phyloP scores from a whole-genome alignment of 2,797 vertebrate species.

The Parauchenoglanis ngamensis region DNA sequence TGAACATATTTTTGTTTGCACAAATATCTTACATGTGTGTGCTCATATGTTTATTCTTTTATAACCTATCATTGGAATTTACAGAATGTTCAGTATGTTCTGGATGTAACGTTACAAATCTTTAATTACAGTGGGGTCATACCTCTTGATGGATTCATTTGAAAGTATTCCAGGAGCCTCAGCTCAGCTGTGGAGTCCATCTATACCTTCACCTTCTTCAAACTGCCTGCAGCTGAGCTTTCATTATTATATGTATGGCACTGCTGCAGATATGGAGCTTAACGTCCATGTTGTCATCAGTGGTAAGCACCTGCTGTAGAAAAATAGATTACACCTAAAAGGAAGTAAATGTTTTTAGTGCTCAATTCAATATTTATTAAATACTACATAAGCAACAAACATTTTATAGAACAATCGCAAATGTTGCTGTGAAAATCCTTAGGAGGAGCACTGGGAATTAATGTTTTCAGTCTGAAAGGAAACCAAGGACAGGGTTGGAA shows the following conservation, averaged over 20 bases:
- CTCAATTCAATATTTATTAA: not conserved
- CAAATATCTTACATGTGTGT: not conserved
- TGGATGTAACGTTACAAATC: not conserved
- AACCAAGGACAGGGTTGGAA: constrained; percentile 74
- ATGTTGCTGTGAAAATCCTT: constrained; percentile 11
- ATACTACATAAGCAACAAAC: not conserved
- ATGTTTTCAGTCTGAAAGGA: constrained; percentile 68
- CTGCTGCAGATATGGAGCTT: constrained; percentile 70
- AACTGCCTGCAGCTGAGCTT: constrained; percentile 79
- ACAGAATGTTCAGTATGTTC: constrained; percentile 1
- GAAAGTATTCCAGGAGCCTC: constrained; percentile 53
- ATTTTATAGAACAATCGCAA: constrained; percentile 7
- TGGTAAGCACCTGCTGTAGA: constrained; percentile 59
- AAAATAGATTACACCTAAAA: not conserved
- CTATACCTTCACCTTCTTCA: constrained; percentile 42
- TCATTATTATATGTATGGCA: constrained; percentile 75
- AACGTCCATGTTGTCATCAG: constrained; percentile 64
- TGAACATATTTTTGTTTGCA: not conserved
- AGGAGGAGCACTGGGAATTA: constrained; percentile 58
- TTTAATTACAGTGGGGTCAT: constrained; percentile 70
- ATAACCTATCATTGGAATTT: not conserved
- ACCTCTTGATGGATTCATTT: constrained; percentile 75
- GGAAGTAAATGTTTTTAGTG: not conserved
- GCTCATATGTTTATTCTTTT: not conserved
- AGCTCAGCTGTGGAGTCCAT: constrained; percentile 72